A percentile compares a stretch with the other conserved stretches of the same genome.
phyloP scores from a whole-genome alignment of 92 coral and sea anemone species.

The Diadumene lineata region DNA sequence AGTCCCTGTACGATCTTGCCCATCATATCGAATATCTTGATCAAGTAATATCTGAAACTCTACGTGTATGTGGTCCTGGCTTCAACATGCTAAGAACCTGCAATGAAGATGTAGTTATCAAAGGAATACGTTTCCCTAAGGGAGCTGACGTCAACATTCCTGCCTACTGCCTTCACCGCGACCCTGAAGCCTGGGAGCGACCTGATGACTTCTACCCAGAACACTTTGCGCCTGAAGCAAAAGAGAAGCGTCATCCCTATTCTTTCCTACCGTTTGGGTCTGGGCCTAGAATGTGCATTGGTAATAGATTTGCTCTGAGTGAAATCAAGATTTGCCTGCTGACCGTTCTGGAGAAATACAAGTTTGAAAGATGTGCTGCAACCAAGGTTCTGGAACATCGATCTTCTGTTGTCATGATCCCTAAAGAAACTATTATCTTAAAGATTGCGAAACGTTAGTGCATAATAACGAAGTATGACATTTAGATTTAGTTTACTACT shows the following conservation, averaged over 20 bases:
- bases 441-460: conserved; percentile 26
- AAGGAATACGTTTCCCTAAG: conserved; percentile 53
- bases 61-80: conserved; percentile 57
- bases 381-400: conserved; percentile 30
- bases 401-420: conserved; percentile 17
- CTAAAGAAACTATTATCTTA: conserved; percentile 38
- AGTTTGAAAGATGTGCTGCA: conserved; percentile 55
- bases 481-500: no score
- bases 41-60: conserved; percentile 57
- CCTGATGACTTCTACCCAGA: conserved; percentile 69
- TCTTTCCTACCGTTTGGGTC: conserved; percentile 59
- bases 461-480: background rate
- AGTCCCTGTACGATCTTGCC: conserved; percentile 46
- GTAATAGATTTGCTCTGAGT: conserved; percentile 56
- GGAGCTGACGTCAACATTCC: conserved; percentile 56
- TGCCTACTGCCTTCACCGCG: conserved; percentile 59
- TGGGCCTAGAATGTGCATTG: conserved; percentile 65
- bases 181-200: conserved; percentile 67
- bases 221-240: conserved; percentile 66
- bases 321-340: conserved; percentile 55
- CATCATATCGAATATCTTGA: conserved; percentile 53
- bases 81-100: conserved; percentile 42
- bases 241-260: conserved; percentile 57
- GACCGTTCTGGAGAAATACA: conserved; percentile 48
- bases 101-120: conserved; percentile 41